Evolutionary conservation across 2,888 invertebrate species (phyloP), one percentile per base, ranked within the genome.

Genomic region (Dicroscelio sp.): DNA sequence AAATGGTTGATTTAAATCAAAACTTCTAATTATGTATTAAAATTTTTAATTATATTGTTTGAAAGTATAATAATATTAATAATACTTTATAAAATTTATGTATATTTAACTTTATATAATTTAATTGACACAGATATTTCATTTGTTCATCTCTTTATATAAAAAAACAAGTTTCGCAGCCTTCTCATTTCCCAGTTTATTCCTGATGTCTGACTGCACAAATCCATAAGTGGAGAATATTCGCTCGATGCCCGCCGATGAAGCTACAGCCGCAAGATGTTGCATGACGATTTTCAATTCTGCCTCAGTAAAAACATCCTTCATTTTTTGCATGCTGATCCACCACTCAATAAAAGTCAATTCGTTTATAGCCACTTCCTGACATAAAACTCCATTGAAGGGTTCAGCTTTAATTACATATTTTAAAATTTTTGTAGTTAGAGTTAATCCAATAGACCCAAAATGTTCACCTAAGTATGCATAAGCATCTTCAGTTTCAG

Each of bases 371-470:
- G 17, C 20, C 20, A 1, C n/a, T 75, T 75, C 33, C 14, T 17
- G 1, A 43, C 23, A 55, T 6, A 75, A 20, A 75, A 75, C 14
- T 30, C 75, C 55, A n/a, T 33, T 43, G 20, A 43, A 69, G 3
- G 69, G 69, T 43, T 69, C 25, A 43, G 69, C 25, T 43, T 69
- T 6, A 31, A 75, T 75, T 31, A 25, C 14, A n/a, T 55, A 58
- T 75, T 75, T 75, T 12, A 58, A 31, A 75, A 75, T 75, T 75
- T 75, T 75, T 43, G 75, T 23, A 25, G 14, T 31, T 17, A 73
- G 23, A 27, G 52, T 52, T 52, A n/a, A 33, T 58, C 58, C 17
- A 25, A 14, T 23, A 25, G 55, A 31, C 20, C 67, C 69, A 69
- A 43, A 69, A 43, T 69, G 2, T 69, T 69, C 25, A 25, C 43